Base-by-base conservation (phyloP, 2,888 invertebrate genomes). In the Ennomos quercinarius region DNA sequence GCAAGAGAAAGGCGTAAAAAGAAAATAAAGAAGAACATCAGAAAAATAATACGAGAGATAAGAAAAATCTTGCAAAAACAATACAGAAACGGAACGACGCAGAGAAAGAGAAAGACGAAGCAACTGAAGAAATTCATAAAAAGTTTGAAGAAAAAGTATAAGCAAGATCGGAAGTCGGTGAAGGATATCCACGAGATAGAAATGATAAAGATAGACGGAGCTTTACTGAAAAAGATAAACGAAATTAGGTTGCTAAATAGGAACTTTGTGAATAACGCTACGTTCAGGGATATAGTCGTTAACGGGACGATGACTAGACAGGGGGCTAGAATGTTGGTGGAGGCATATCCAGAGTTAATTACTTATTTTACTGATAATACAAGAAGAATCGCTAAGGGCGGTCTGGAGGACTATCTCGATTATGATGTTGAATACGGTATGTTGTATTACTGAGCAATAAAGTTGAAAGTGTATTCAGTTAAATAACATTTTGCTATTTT, bases 361-460 rank as follows among this genome's bases (percentile, higher is more conserved):
- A 38, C 56, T 0, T 67, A 76, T 52, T 54, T 84, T 10, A 52
- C 13, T 9, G 63, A 71, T n/a, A 12, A 39, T 9, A 66, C 68
- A 0, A 67, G 76, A 36, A 76, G 43, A 54, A 68, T 11, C 57
- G 66, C 35, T 43, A 43, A 37, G 11, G 43, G 49, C 0, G 42
- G 42, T 13, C 53, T 53, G 1, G 66, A 63, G 9, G 76, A 80
- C 54, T 72, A 78, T 66, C 61, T 77, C 8, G 83, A 88, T 10
- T 87, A 87, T 45, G 89, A 90, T 52, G 64, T 88, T 6, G 90
- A 91, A 58, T 88, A 87, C 55, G 89, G 89, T 35, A 48, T 68
- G 59, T 48, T 66, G 5, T 89, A 89, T 74, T 81, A 83, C 63
- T 88, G 71, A 81, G n/a, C 3, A 76, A 71, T 77, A 76, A 77